Conservation (phyloP, 2,797 vertebrate genomes). For the Danio choprae region DNA sequence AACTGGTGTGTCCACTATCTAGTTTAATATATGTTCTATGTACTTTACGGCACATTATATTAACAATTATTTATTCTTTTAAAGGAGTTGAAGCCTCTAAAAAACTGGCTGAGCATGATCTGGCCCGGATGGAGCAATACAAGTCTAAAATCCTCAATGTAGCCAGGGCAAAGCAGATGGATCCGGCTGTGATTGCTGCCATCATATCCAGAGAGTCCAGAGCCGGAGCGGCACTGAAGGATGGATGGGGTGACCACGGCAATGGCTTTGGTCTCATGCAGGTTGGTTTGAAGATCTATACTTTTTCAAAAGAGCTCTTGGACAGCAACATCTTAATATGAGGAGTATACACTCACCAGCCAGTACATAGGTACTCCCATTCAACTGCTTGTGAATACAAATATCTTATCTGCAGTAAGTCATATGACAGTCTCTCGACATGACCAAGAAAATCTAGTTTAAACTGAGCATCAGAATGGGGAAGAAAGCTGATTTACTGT, state of each 20-base stretch:
- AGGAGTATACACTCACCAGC: not conserved
- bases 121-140: conserved; percentile 59
- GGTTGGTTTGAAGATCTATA: conserved; percentile 44
- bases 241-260: conserved; percentile 64
- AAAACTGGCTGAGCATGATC: conserved; percentile 61
- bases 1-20: not conserved
- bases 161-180: conserved; percentile 54
- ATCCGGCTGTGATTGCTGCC: conserved; percentile 64
- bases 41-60: not conserved
- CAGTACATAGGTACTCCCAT: too few relatives aligned
- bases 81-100: conserved; percentile 66
- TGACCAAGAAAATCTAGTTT: too few relatives aligned
- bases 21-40: not conserved
- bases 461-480: too few relatives aligned
- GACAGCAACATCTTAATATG: not conserved
- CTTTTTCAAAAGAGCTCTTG: not conserved
- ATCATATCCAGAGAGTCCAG: conserved; percentile 70
- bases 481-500: too few relatives aligned
- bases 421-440: too few relatives aligned
- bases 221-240: conserved; percentile 52
- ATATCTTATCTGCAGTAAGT: too few relatives aligned
- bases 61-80: not conserved
- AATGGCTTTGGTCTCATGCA: conserved; percentile 71
- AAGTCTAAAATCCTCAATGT: conserved; percentile 57
- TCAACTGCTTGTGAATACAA: too few relatives aligned